These are phyloP conservation scores for Oreohelix idahoensis DNA, from an alignment of 1,140 invertebrate species.

Conservation along the genomic window DNA sequence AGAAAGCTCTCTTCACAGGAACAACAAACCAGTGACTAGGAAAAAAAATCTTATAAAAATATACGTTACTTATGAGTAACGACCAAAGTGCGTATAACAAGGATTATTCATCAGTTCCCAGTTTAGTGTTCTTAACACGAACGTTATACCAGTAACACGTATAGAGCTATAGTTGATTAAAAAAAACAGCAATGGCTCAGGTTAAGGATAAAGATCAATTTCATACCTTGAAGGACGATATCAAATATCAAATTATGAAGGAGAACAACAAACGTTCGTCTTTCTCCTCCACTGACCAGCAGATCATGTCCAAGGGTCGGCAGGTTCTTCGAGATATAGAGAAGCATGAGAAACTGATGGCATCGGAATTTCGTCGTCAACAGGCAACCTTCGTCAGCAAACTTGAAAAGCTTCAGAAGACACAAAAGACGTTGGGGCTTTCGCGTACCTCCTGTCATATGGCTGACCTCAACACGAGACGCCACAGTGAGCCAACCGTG, in stretches of 20 bases:
- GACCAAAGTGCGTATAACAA: too few species aligned
- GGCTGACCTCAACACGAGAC: neutral
- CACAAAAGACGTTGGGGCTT: neutral
- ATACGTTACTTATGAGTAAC: too few species aligned
- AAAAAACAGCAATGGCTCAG: neutral
- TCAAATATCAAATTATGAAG: constrained; percentile 22
- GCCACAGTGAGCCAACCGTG: constrained; percentile 9
- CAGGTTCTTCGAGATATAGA: neutral
- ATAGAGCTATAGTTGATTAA: too few species aligned
- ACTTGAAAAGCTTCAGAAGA: neutral
- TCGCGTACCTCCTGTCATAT: neutral
- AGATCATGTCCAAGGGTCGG: neutral
- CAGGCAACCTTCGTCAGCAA: neutral
- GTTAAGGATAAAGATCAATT: neutral
- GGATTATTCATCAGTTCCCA: too few species aligned
- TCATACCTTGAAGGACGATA: constrained; percentile 10
- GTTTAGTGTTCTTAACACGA: too few species aligned
- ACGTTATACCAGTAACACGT: too few species aligned
- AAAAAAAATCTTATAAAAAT: too few species aligned
- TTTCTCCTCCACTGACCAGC: neutral
- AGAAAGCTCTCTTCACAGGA: too few species aligned
- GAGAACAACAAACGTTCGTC: constrained; percentile 10
- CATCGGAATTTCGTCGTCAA: constrained; percentile 1
- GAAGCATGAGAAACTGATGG: neutral
- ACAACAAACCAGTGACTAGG: too few species aligned